Evolutionary conservation across 2,888 invertebrate genomes (phyloP).

Genomic region (Cephus sareptanus): DNA sequence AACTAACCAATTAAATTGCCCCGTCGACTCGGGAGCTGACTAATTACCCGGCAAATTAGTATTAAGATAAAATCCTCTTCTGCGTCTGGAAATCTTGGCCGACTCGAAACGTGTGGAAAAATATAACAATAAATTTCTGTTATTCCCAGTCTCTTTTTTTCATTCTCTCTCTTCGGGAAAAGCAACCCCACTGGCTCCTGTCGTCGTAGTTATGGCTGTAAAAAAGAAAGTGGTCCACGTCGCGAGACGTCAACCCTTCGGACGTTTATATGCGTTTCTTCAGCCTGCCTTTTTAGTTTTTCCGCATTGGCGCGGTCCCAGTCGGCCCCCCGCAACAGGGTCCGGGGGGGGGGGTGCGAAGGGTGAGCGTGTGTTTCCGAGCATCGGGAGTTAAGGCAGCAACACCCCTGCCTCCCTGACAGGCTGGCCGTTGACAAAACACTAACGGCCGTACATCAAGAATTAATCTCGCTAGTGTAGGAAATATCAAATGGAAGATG

Average conservation of each 20-base stretch:
- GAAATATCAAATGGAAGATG: conserved; percentile 23
- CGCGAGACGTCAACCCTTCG: conserved; percentile 1
- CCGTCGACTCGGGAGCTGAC: too few species aligned
- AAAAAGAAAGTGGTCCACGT: conserved; percentile 1
- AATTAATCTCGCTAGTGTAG: conserved; percentile 49
- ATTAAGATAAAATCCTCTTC: too few species aligned
- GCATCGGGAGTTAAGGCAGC: too few species aligned
- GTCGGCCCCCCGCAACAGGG: too few species aligned
- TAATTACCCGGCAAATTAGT: too few species aligned
- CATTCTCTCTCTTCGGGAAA: conserved; percentile 7
- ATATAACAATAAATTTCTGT: background rate
- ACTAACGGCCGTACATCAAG: conserved; percentile 27
- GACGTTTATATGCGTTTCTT: conserved; percentile 7
- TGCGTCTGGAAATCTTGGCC: too few species aligned
- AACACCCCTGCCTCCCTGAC: too few species aligned
- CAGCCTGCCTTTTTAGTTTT: background rate
- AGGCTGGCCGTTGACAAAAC: background rate
- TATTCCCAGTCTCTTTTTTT: conserved; percentile 5
- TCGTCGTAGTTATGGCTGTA: background rate
- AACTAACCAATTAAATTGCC: too few species aligned
- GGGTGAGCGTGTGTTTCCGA: too few species aligned
- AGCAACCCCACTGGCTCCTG: conserved; percentile 3
- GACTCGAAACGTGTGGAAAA: too few species aligned
- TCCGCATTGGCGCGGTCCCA: too few species aligned
- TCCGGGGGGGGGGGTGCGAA: too few species aligned